These are phyloP conservation scores for Cassiopea andromeda DNA, from an alignment of 30 jellyfish, hydroid and myxozoan species.

Conservation along the genomic window DNA sequence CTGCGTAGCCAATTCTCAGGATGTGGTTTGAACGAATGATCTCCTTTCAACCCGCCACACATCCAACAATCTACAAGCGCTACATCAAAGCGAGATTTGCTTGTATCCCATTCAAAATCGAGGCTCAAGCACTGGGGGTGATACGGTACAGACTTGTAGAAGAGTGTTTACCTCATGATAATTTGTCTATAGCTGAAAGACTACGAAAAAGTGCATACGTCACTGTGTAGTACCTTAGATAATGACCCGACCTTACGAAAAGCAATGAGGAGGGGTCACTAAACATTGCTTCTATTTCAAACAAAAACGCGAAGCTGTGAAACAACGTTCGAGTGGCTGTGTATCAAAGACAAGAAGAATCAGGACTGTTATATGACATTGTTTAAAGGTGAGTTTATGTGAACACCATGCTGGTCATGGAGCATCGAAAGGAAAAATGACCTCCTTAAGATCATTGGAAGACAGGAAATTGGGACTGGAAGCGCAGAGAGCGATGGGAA, in stretches of 20 bases:
- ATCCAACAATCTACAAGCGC: background rate
- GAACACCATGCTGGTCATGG: background rate
- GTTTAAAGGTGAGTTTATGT: background rate
- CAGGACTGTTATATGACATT: background rate
- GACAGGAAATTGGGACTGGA: background rate
- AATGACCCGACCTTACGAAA: background rate
- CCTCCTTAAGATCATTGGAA: background rate
- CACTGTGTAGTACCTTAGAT: background rate
- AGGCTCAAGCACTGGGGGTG: background rate
- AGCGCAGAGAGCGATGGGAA: conserved; percentile 7
- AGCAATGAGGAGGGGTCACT: background rate
- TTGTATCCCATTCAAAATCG: background rate
- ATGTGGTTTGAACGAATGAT: conserved; percentile 1
- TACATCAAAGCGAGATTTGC: background rate
- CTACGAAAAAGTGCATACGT: background rate
- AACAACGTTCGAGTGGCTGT: background rate
- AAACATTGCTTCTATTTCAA: background rate
- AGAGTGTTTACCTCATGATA: background rate
- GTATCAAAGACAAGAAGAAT: background rate
- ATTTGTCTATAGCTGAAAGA: background rate
- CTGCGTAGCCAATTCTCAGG: conserved; percentile 7
- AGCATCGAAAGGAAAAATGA: background rate
- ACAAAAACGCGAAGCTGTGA: background rate
- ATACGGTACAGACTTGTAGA: background rate
- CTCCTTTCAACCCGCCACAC: background rate